Evolutionary conservation across 2,797 vertebrate species (phyloP), one percentile per base, ranked within the genome.

Genomic region (Leucoraja ocellata): DNA sequence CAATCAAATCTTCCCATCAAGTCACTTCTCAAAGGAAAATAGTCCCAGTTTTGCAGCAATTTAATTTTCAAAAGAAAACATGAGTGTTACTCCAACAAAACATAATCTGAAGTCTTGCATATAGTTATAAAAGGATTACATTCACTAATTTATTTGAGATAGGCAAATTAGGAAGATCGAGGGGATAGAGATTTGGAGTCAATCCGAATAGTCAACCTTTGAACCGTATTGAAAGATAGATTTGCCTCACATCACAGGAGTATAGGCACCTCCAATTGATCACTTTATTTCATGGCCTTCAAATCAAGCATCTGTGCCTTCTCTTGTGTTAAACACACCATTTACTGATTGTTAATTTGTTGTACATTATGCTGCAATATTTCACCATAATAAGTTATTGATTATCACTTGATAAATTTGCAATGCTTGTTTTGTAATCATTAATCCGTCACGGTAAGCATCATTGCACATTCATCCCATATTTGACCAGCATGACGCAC

Each of bases 341-440:
- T n/a, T 86, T 86, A 86, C 83, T 86, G 83, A 86, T 86, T 86
- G 83, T 86, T 63, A 61, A 86, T 63, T 86, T 86, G 83, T 86
- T n/a, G 58, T 86, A 32, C 58, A n/a, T 86, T 86, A 86, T 86
- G 25, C 83, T 63, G 83, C 13, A 61, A 86, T 86, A 86, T 86
- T 86, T 86, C 58, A 86, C 25, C 83, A 61, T 86, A 86, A 63
- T 86, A 58, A 32, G 83, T 13, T 86, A 86, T 86, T 86, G 83
- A 61, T 86, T 86, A 86, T 86, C 83, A 86, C 83, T 86, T 86
- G 83, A 86, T 63, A 86, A 86, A 63, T 63, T 84, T 63, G 25
- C 25, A n/a, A 84, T 63, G 81, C 25, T 86, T 63, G 28, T n/a
- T 58, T 63, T 32, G 3, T 28, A 86, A 28, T 86, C 28, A 86